Evolutionary conservation across 2,113 vertebrate species (phyloP), one percentile per base, ranked within the genome.

Genomic region (Antechinus flavipes): DNA sequence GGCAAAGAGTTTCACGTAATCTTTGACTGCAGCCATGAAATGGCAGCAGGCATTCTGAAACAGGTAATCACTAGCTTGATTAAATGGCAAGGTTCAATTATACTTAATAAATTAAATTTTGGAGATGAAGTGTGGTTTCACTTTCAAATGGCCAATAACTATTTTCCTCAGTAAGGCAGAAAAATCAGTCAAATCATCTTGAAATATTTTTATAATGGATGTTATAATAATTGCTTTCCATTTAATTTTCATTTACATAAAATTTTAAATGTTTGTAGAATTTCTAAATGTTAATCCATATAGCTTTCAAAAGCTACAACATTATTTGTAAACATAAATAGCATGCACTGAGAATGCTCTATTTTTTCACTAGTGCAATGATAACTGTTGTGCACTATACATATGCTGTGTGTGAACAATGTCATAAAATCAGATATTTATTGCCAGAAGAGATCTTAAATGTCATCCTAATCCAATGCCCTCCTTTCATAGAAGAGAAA

Each of bases 1-100:
- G 99, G 99, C 89, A 99, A 99, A 97, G 99, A 99, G 97, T 99
- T 99, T 97, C 99, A 99, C 91, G 99, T 99, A 92, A 99, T 99
- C 97, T 99, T 99, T 96, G 99, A 99, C 98, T 99, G 99, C 95
- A 99, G 99, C 96, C 99, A 99, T 95, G 99, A 99, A 98, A 99
- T 99, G 99, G 99, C 99, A 97, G 99, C 99, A 91, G 99, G 99
- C 91, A 99, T 99, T 98, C 99, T 99, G 94, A 99, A 99, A 98
- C 99, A 99, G 99, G 99, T 99, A 98, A 98, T 93, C 24, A 90
- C 94, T 46, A 50, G 96, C 92, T 96, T 95, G 47, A 12, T 96
- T 96, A 97, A 68, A 54, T 93, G 89, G 25, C 93, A 97, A 55
- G 89, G 92, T 84, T 96, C 54, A 95, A 95, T 96, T 52, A 90